phyloP scores from a whole-genome alignment of 2,888 invertebrate genomes.

The Notocelia uddmanniana region DNA sequence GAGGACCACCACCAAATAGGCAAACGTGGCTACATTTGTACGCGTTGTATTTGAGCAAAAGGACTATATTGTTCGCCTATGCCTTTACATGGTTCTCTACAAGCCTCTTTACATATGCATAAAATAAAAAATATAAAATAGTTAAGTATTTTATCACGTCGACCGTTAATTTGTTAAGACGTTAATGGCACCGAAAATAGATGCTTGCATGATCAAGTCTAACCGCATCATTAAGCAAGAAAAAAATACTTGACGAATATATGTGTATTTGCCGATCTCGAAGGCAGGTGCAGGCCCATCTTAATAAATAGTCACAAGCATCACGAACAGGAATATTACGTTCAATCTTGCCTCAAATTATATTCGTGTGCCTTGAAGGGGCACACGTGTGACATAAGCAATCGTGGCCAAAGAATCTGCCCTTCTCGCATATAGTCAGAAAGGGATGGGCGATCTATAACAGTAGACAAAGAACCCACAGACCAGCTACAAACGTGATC shows the following conservation, averaged over 20 bases:
- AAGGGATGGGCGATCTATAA: not conserved
- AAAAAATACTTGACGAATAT: conserved; percentile 11
- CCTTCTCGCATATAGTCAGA: not conserved
- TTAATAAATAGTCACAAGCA: not conserved
- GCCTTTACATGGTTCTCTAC: not conserved
- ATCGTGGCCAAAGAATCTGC: not conserved
- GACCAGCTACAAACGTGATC: not conserved
- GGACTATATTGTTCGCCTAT: not conserved
- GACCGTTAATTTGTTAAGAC: conserved; percentile 14
- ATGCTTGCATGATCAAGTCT: conserved; percentile 30
- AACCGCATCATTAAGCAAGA: conserved; percentile 31
- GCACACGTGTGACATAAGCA: not conserved
- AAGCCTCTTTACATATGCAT: conserved; percentile 2
- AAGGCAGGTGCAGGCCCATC: too few species aligned
- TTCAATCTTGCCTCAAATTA: not conserved
- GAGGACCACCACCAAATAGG: not conserved
- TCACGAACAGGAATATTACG: not conserved
- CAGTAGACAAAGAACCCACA: not conserved
- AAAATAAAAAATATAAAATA: conserved; percentile 11
- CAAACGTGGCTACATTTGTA: not conserved
- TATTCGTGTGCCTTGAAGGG: not conserved
- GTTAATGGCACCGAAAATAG: conserved; percentile 38
- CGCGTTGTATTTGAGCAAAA: not conserved
- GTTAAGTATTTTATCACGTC: conserved; percentile 27
- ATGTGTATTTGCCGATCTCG: too few species aligned